Percentiles rank a stretch among this genome's conserved stretches.
Conservation (phyloP, 2,888 invertebrate species). For the Argyresthia goedartella region DNA sequence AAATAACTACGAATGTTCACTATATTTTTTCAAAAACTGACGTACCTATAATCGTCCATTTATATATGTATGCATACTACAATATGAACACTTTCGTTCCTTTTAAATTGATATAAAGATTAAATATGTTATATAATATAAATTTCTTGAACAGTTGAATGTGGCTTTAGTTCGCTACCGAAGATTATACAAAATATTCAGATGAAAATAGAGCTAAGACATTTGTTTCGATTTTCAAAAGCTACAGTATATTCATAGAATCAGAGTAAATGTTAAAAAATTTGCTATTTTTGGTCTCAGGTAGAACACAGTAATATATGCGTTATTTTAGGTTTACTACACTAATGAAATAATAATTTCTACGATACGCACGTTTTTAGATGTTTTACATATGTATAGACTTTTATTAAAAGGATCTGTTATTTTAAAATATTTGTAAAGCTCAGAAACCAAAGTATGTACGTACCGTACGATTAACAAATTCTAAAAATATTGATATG, state of each 20-base stretch:
- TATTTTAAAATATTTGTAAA: background rate
- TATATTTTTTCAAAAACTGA: constrained; percentile 24
- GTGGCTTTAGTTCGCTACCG: background rate
- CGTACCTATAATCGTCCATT: constrained; percentile 14
- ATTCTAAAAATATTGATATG: background rate
- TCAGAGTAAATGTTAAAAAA: constrained; percentile 16
- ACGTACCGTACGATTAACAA: background rate
- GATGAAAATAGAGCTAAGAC: background rate
- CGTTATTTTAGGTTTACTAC: background rate
- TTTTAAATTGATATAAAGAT: constrained; percentile 7
- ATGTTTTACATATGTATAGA: no score
- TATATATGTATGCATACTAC: background rate
- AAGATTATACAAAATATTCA: background rate
- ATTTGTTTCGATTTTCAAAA: constrained; percentile 19
- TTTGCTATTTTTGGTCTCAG: constrained; percentile 24
- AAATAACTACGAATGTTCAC: constrained; percentile 29
- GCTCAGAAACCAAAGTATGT: background rate
- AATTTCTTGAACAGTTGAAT: background rate
- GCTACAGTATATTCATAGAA: constrained; percentile 30
- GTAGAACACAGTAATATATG: constrained; percentile 22
- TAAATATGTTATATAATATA: background rate
- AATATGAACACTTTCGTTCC: constrained; percentile 19
- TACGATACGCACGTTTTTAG: no score
- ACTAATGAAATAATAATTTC: background rate
- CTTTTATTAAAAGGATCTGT: no score